Base-by-base conservation (phyloP, 2,888 invertebrate genomes). In the Ischnura elegans region DNA sequence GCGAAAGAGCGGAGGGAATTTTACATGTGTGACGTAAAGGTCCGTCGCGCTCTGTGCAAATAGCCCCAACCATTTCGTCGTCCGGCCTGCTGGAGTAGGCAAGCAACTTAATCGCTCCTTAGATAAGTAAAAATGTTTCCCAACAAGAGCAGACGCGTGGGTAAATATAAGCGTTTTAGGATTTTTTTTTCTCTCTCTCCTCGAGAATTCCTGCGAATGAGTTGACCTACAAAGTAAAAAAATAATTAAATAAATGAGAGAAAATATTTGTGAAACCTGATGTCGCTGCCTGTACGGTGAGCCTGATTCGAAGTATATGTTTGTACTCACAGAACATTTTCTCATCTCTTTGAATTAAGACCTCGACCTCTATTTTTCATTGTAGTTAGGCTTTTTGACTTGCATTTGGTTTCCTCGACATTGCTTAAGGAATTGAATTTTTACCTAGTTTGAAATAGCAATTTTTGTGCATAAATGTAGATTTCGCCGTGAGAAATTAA, bases 81-180 rank as follows among this genome's bases (percentile, higher is more conserved):
- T 8, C 51, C 16, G 61, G 61, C 16, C n/a, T 25, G n/a, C 5
- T n/a, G 61, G 25, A 61, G 61, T 61, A 61, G 61, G 61, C 61
- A 61, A n/a, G 61, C 61, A 10, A 13, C 76, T 76, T 76, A 29
- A 76, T 76, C 76, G 29, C 76, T 36, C 76, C 76, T 29, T 36
- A 76, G 76, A 76, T 76, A 76, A 76, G 76, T 76, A 76, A 76
- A 51, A 36, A 36, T 76, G 36, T 76, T 76, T 76, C 76, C 76
- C 36, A 76, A 76, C 36, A 76, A 36, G 76, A 76, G 76, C 76
- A 36, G 36, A 76, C 76, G 76, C 6, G 29, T 36, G 25, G 76
- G 76, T 25, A 76, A 36, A 36, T 76, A 76, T 76, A 36, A 36
- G 16, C 29, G 76, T 36, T 76, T 76, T 76, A 76, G 36, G 36